phyloP scores from a whole-genome alignment of 2,888 invertebrate genomes.

The Isotomurus palustris region DNA sequence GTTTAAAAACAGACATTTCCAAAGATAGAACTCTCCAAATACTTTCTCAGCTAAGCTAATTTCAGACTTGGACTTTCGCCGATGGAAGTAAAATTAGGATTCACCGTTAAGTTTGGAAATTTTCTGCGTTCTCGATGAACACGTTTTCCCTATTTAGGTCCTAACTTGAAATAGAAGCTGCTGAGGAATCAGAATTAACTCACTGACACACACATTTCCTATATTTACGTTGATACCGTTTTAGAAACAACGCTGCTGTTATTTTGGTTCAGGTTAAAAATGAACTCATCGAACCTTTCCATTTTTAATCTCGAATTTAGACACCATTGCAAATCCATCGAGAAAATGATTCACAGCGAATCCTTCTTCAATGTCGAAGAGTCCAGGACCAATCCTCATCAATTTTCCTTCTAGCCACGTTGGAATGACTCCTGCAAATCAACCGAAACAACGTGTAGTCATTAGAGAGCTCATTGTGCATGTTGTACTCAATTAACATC shows the following conservation, averaged over 20 bases:
- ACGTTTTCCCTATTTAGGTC: too few relatives aligned
- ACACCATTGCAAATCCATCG: constrained; percentile 54
- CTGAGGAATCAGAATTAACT: too few relatives aligned
- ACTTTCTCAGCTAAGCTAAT: neutral
- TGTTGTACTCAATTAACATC: too few relatives aligned
- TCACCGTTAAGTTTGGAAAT: neutral
- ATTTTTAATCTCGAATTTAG: constrained; percentile 51
- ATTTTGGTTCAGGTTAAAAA: too few relatives aligned
- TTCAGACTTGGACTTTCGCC: neutral
- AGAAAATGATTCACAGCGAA: constrained; percentile 53
- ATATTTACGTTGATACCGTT: too few relatives aligned
- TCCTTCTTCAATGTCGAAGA: constrained; percentile 50
- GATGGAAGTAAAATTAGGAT: neutral
- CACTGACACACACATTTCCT: too few relatives aligned
- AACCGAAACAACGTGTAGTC: too few relatives aligned
- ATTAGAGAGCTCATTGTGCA: too few relatives aligned
- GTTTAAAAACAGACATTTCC: neutral
- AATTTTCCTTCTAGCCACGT: constrained; percentile 52
- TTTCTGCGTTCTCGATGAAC: too few relatives aligned
- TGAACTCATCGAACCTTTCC: constrained; percentile 50
- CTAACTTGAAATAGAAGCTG: too few relatives aligned
- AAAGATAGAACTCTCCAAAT: constrained; percentile 6
- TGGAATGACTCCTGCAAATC: constrained; percentile 49
- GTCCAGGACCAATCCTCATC: constrained; percentile 54
- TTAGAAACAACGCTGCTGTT: too few relatives aligned